Evolutionary conservation across 2,888 invertebrate species (phyloP), one percentile per base, ranked within the genome.

Genomic region (Drosophila colorata): DNA sequence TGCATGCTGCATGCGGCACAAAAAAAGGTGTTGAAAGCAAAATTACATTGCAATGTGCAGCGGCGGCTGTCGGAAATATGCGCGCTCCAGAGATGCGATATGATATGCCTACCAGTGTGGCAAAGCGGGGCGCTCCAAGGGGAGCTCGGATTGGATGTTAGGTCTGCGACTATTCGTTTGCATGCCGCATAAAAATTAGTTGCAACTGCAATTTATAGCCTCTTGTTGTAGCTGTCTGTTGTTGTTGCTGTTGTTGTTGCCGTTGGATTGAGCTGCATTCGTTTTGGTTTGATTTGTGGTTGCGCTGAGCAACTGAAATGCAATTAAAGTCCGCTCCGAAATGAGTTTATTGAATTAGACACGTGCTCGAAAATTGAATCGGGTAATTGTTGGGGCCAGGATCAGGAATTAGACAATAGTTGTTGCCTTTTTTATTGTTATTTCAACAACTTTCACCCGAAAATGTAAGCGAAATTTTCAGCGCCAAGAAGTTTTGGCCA

Each of bases 1-100:
- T 84, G 87, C 84, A 73, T 78, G 82, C 74, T 49, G 78, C 75
- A 69, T 68, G 72, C 69, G 51, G 68, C 69, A 61, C 63, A 66
- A 48, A 48, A 53, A 87, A 84, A 86, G 85, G 85, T 86, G 85
- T 86, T 86, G 85, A 86, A 86, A 86, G 89, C 85, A 81, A 86
- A 85, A 86, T 86, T 88, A 87, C 89, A 86, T 85, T 84, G 87
- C 81, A 74, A 74, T 78, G 80, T 60, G 74, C 76, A 70, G 48
- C 71, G 61, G 59, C 78, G 74, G 52, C 69, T 78, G 87, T 82
- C 87, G 88, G 86, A 82, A 82, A 87, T 81, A 85, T 80, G 78
- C 80, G 66, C 78, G 59, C 78, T 73, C 65, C 58, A 72, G 60
- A 75, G 86, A 88, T 83, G 88, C 78, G 80, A 88, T 88, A 88